Conservation (phyloP, 2,113 vertebrate species). For the Oreotragus oreotragus region DNA sequence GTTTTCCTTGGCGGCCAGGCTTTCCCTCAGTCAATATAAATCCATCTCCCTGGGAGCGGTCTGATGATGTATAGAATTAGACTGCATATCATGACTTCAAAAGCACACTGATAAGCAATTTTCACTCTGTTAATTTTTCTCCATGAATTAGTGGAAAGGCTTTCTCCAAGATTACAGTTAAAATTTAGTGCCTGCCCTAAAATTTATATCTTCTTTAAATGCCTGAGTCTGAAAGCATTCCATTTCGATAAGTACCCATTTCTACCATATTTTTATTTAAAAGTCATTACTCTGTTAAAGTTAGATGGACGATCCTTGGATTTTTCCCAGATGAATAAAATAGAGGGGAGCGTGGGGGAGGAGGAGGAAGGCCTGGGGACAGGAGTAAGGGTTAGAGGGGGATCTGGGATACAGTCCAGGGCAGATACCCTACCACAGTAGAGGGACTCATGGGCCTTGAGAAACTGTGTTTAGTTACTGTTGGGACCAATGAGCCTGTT, state of each 20-base stretch:
- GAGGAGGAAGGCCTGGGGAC: neutral
- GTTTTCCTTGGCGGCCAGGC: constrained; percentile 66
- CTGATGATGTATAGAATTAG: constrained; percentile 77
- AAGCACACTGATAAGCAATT: constrained; percentile 82
- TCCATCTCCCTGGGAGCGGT: constrained; percentile 74
- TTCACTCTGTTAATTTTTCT: constrained; percentile 81
- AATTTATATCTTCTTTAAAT: constrained; percentile 85
- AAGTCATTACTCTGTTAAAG: constrained; percentile 80
- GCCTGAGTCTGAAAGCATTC: constrained; percentile 83
- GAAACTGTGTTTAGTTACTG: neutral
- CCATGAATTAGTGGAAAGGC: constrained; percentile 81
- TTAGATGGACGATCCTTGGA: constrained; percentile 71
- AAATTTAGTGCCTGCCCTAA: constrained; percentile 83
- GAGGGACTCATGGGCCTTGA: neutral
- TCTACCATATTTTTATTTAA: constrained; percentile 83
- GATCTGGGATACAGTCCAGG: neutral
- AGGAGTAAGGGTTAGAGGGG: neutral
- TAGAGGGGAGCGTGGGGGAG: neutral
- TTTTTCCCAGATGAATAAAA: constrained; percentile 75
- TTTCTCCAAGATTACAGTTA: constrained; percentile 82
- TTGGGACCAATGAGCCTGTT: neutral
- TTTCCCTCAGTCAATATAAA: constrained; percentile 78
- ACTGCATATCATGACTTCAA: constrained; percentile 74
- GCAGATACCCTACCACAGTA: too few relatives aligned
- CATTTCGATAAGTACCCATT: constrained; percentile 83